Evolutionary conservation across 2,113 vertebrate genomes (phyloP).

Genomic region (Charina bottae): DNA sequence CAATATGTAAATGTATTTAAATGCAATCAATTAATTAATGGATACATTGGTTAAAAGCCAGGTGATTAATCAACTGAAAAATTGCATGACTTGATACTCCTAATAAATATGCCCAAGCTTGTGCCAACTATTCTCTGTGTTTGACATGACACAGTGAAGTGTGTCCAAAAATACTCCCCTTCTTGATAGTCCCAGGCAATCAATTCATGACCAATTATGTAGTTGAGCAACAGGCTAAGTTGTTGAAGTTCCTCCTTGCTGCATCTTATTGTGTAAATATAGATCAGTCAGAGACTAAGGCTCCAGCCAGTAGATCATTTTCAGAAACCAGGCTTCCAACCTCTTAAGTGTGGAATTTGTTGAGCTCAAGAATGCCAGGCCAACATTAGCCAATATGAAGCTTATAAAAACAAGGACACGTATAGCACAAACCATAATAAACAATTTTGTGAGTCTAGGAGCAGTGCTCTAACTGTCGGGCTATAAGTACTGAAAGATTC

Average conservation of each 20-base stretch:
- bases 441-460: constrained; percentile 67
- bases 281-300: constrained; percentile 49
- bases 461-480: constrained; percentile 13
- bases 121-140: accelerated
- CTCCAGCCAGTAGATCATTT: constrained; percentile 64
- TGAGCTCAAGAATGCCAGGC: constrained; percentile 56
- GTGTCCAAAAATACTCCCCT: accelerated
- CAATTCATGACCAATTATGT: not conserved
- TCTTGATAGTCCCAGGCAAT: accelerated
- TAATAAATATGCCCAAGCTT: not conserved
- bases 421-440: constrained; percentile 67
- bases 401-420: constrained; percentile 65
- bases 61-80: constrained; percentile 1
- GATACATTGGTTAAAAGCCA: constrained; percentile 7
- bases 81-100: not conserved
- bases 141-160: accelerated
- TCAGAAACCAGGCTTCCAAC: constrained; percentile 58
- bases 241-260: not conserved
- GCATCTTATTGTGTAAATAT: constrained; percentile 25
- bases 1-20: not conserved
- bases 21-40: constrained; percentile 20
- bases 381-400: constrained; percentile 66
- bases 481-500: constrained; percentile 58
- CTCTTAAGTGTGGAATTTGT: constrained; percentile 63
- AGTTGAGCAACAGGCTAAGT: not conserved